Percentiles rank a stretch among this genome's conserved stretches.
phyloP scores from a whole-genome alignment of 2,888 invertebrate genomes.

The Tridacna crocea region DNA sequence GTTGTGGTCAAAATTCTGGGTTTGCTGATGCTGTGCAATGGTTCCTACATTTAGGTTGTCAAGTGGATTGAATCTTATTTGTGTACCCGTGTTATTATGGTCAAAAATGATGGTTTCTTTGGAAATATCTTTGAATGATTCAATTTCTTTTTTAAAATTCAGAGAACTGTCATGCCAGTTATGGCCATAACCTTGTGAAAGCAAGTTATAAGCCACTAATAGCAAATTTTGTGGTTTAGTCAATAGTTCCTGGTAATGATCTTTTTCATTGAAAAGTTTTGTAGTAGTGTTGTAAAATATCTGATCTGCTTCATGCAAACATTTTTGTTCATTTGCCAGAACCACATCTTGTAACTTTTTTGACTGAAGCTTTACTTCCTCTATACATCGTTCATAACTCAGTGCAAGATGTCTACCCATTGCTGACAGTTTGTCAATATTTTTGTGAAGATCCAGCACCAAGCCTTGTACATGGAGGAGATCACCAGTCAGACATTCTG shows the following conservation, averaged over 20 bases:
- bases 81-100: not conserved
- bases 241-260: not conserved
- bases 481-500: not conserved
- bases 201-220: not conserved
- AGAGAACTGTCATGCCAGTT: not conserved
- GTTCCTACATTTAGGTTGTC: not conserved
- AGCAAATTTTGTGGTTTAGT: not conserved
- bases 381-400: not conserved
- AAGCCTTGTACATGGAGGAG: not conserved
- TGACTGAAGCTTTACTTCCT: not conserved
- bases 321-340: slow-evolving; percentile 18
- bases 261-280: slow-evolving; percentile 12
- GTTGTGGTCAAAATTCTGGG: not conserved
- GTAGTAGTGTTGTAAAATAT: not conserved
- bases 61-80: not conserved
- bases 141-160: not conserved
- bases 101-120: not conserved
- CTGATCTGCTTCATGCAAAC: slow-evolving; percentile 1
- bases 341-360: slow-evolving; percentile 11
- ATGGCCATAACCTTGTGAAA: not conserved
- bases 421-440: not conserved
- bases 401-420: not conserved
- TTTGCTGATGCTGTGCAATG: not conserved
- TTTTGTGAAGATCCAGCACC: slow-evolving; percentile 3
- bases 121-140: not conserved